Evolutionary conservation across 23 tunicate species (phyloP), one percentile per base, ranked within the genome.

Genomic region (Pegea sp.): DNA sequence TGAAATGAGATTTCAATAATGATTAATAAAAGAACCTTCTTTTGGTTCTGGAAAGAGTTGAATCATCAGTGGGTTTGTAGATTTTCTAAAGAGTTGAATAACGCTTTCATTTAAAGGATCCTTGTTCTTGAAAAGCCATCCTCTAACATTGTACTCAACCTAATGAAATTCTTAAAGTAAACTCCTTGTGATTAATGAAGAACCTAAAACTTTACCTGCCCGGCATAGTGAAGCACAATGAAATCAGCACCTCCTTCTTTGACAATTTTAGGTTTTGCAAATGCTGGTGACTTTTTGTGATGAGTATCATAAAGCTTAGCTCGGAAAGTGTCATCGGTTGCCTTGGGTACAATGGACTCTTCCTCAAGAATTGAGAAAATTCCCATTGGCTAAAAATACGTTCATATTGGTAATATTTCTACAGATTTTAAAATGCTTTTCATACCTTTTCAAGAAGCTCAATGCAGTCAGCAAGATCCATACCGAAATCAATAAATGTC

Each of bases 331-430:
- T 72, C 72, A 30, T 87, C 96, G 33, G 96, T 87, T 19, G 96
- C 96, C 38, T 87, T 87, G 56, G 96, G 96, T 42, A 87, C 96
- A 31, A 87, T 87, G 0, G 88, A 87, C 33, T 87, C 96, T 60
- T 87, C 96, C 43, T 87, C 96, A 20, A 87, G 79, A 42, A 87
- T 69, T 44, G 96, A 87, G 70, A 87, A 75, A 16, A 87, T 64
- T 27, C 96, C 96, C 87, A 87, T 75, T 4, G 96, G 96, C 96
- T 87, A 38, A 38, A 38, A 11, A 38, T 8, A 16, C 16, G 46
- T 38, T 8, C 46, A 38, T 38, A 38, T 8, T 11, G 11, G 16
- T 11, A 16, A 8, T 38, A 11, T 38, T 8, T 38, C 46, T 38
- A 38, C 11, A 8, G 6, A 50, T 6, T 18, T 50, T 22, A 30